Conservation (phyloP, 2,888 invertebrate species). For the Osmoderma eremita region DNA sequence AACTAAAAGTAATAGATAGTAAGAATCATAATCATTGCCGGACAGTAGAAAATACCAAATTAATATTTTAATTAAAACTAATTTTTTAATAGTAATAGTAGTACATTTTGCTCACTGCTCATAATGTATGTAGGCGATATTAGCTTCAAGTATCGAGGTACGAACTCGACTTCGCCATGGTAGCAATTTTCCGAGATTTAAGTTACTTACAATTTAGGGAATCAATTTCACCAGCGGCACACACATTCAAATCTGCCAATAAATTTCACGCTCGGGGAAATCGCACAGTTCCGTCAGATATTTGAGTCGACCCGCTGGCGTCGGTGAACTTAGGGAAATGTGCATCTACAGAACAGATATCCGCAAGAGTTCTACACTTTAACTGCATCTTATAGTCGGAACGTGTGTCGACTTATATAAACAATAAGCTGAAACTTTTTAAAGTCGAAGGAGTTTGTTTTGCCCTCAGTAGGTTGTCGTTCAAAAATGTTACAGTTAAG, state of each 20-base stretch:
- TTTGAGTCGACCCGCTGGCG: slow-evolving; percentile 42
- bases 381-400: slow-evolving; percentile 1
- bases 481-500: too few relatives aligned
- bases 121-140: slow-evolving; percentile 26
- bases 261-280: slow-evolving; percentile 52
- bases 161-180: slow-evolving; percentile 43
- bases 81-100: too few relatives aligned
- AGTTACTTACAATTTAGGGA: slow-evolving; percentile 58
- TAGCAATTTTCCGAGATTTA: slow-evolving; percentile 49
- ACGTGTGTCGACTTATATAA: too few relatives aligned
- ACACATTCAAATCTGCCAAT: slow-evolving; percentile 52
- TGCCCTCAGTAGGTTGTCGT: too few relatives aligned
- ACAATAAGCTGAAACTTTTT: too few relatives aligned
- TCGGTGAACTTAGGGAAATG: slow-evolving; percentile 17
- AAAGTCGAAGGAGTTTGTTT: too few relatives aligned
- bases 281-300: slow-evolving; percentile 49
- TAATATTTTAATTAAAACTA: too few relatives aligned
- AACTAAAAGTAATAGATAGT: too few relatives aligned
- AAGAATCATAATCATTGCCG: too few relatives aligned
- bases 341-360: slow-evolving; percentile 20
- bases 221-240: slow-evolving; percentile 55
- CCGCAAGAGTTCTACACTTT: slow-evolving; percentile 14
- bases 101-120: too few relatives aligned
- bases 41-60: too few relatives aligned
- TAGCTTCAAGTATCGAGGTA: slow-evolving; percentile 30